These are phyloP conservation scores for Philhelius pedissequus DNA, from an alignment of 2,888 invertebrate genomes.

Conservation along the genomic window DNA sequence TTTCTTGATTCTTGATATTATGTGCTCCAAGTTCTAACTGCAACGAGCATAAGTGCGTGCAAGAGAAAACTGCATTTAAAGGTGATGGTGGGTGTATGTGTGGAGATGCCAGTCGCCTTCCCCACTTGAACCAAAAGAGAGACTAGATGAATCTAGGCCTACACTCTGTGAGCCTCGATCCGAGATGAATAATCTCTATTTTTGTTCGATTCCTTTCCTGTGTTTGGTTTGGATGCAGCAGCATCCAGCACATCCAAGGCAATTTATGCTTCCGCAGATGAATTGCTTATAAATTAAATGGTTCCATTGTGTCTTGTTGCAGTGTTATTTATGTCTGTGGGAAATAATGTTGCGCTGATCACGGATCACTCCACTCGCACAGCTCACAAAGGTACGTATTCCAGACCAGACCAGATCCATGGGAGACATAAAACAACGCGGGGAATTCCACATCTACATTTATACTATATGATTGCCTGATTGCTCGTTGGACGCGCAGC, in stretches of 20 bases:
- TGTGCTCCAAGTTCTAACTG: not conserved
- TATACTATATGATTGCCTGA: conserved; percentile 12
- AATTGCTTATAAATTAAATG: conserved; percentile 69
- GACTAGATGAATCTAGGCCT: conserved; percentile 28
- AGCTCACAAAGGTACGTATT: not conserved
- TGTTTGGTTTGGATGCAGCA: conserved; percentile 15
- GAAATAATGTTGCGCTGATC: conserved; percentile 63
- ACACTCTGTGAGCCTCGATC: conserved; percentile 20
- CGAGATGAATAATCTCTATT: conserved; percentile 58
- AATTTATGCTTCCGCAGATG: conserved; percentile 69
- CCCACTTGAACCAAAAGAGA: conserved; percentile 19
- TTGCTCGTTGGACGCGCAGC: conserved; percentile 12
- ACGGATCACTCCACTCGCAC: conserved; percentile 2
- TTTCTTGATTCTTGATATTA: not conserved
- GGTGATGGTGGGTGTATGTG: conserved; percentile 57
- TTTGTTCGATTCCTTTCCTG: conserved; percentile 22
- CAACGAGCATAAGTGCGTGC: conserved; percentile 37
- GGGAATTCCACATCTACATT: conserved; percentile 20
- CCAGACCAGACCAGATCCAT: conserved; percentile 23
- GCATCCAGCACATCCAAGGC: not conserved
- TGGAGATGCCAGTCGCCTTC: conserved; percentile 26
- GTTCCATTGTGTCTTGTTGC: conserved; percentile 69
- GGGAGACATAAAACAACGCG: conserved; percentile 31
- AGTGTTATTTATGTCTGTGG: conserved; percentile 65
- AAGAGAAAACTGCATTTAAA: conserved; percentile 1